Evolutionary conservation across 2,797 vertebrate species (phyloP).

Genomic region (Leptodactylus fallax): DNA sequence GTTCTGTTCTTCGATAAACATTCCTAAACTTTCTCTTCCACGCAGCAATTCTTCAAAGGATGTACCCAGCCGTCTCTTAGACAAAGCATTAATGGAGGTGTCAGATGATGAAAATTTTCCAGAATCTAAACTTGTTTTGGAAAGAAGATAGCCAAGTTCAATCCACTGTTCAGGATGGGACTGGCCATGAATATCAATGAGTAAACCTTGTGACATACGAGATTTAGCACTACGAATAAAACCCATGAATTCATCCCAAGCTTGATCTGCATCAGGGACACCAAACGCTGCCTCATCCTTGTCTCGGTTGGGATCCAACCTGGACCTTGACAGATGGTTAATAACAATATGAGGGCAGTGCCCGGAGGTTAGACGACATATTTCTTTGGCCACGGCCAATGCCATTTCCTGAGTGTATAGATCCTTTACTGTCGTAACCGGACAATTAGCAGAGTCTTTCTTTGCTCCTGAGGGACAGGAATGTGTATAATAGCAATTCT

Average conservation of each 20-base stretch:
- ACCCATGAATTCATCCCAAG: constrained; percentile 70
- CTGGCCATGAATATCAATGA: constrained; percentile 71
- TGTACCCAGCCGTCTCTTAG: constrained; percentile 57
- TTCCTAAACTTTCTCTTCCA: constrained; percentile 68
- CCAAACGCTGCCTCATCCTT: constrained; percentile 69
- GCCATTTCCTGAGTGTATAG: constrained; percentile 68
- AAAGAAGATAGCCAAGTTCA: constrained; percentile 71
- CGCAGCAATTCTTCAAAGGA: constrained; percentile 57
- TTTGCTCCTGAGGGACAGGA: constrained; percentile 65
- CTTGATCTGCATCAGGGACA: constrained; percentile 67
- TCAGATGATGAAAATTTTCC: background rate
- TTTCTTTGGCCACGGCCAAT: constrained; percentile 67
- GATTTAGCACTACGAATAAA: constrained; percentile 68
- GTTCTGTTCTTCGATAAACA: constrained; percentile 67
- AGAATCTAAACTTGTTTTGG: constrained; percentile 67
- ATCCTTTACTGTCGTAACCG: constrained; percentile 69
- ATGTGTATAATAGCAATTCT: constrained; percentile 67
- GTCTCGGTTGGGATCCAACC: constrained; percentile 71
- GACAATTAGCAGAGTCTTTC: constrained; percentile 62
- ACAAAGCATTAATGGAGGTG: constrained; percentile 67
- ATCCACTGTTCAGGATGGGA: constrained; percentile 69
- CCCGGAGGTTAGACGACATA: constrained; percentile 62
- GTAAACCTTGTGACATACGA: constrained; percentile 61
- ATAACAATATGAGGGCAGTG: constrained; percentile 68
- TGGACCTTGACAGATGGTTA: constrained; percentile 70